Conservation (phyloP, 2,797 vertebrate genomes). For the Coendou prehensilis region DNA sequence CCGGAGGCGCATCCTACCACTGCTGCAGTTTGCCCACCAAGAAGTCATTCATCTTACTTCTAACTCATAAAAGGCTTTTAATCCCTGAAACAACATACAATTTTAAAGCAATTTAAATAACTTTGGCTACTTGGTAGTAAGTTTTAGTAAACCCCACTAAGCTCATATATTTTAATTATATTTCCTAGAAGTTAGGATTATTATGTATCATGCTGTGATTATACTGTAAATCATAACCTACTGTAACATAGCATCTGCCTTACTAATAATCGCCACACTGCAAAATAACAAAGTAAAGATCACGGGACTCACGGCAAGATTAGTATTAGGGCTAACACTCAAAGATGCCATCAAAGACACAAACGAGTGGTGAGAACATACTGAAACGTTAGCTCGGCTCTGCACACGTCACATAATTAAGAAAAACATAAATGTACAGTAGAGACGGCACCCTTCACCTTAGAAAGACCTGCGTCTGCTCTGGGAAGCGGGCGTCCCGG, state of each 20-base stretch:
- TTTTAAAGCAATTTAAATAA: slow-evolving; percentile 60
- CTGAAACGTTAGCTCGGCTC: slow-evolving; percentile 16
- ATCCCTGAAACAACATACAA: background rate
- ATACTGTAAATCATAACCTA: background rate
- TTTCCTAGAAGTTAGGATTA: slow-evolving; percentile 23
- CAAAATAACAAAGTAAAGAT: slow-evolving; percentile 34
- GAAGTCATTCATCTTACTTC: background rate
- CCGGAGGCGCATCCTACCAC: background rate
- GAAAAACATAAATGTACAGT: background rate
- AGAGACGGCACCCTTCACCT: background rate
- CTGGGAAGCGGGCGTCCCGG: background rate
- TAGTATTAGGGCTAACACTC: background rate
- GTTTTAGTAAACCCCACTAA: slow-evolving; percentile 10
- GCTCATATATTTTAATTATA: slow-evolving; percentile 10
- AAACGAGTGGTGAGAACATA: slow-evolving; percentile 6
- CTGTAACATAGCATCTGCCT: background rate
- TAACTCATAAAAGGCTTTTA: slow-evolving; percentile 3
- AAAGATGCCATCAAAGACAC: background rate
- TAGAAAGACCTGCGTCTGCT: background rate
- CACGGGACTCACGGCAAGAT: background rate
- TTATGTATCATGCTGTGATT: slow-evolving; percentile 2
- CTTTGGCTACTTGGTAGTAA: background rate
- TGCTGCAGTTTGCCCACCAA: background rate
- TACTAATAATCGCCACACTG: background rate
- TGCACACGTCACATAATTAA: background rate